These are phyloP conservation scores for Zygogramma bicolorata DNA, from an alignment of 2,888 invertebrate genomes.

Conservation along the genomic window DNA sequence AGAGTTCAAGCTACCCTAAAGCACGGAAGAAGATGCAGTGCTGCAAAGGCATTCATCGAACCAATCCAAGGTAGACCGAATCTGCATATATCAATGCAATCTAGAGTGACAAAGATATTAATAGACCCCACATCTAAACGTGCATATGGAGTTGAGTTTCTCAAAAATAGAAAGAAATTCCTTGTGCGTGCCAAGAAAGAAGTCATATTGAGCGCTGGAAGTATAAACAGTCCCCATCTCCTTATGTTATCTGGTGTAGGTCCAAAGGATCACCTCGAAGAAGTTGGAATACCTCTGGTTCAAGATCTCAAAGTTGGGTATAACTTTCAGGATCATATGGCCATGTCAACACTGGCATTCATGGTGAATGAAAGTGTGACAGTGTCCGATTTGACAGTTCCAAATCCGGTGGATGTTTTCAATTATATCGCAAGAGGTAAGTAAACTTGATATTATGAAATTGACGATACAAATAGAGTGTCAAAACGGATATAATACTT, in stretches of 20 bases:
- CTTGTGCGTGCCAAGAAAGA: constrained; percentile 76
- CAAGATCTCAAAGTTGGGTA: constrained; percentile 81
- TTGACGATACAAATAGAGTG: no score
- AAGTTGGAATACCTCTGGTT: constrained; percentile 73
- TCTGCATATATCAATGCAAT: constrained; percentile 77
- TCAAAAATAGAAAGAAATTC: constrained; percentile 71
- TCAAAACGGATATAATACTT: no score
- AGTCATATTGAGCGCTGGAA: constrained; percentile 83
- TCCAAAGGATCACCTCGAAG: constrained; percentile 72
- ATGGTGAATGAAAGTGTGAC: constrained; percentile 78
- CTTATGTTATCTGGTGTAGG: constrained; percentile 89
- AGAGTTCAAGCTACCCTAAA: constrained; percentile 79
- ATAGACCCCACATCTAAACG: constrained; percentile 73
- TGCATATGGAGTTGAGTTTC: constrained; percentile 78
- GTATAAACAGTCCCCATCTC: constrained; percentile 87
- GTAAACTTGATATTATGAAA: background rate
- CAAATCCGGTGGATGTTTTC: constrained; percentile 71
- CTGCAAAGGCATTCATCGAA: constrained; percentile 82
- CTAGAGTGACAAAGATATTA: constrained; percentile 77
- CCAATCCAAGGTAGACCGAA: constrained; percentile 76
- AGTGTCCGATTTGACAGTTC: constrained; percentile 72
- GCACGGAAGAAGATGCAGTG: constrained; percentile 81
- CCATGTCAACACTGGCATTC: constrained; percentile 79
- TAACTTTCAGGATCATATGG: constrained; percentile 86
- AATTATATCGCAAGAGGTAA: constrained; percentile 72